Base-by-base conservation (phyloP, 2,113 vertebrate species). In the Scalopus aquaticus region DNA sequence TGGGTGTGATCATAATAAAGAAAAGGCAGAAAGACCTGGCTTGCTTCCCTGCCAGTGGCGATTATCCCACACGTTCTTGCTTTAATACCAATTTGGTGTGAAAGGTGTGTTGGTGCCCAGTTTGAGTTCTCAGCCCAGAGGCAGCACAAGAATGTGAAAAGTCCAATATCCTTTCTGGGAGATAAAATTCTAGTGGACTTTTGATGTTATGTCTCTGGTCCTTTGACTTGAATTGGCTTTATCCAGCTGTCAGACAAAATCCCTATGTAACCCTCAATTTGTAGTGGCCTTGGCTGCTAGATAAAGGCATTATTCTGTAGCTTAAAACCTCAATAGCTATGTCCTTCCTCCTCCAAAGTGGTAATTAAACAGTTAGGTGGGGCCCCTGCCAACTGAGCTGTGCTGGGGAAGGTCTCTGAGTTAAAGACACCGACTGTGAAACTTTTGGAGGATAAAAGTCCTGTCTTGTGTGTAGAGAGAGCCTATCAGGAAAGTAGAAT, bases 191-290 rank as follows among this genome's bases (percentile, higher is more conserved):
- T 11, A 78, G 67, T 49, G 60, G 39, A 44, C 13, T 69, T 79
- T 92, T 83, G 19, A 46, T 37, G 32, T 49, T 44, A 7, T 39
- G 30, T 62, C 54, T 62, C 54, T 73, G 37, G 67, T 91, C 19
- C 56, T 37, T 91, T 82, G 74, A 91, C 19, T 22, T 15, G 42
- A 81, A 67, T 85, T 82, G 76, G 72, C 56, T 86, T 79, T 82
- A 88, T 93, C 74, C 64, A 82, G 42, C 5, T 80, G 89, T 88
- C 73, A 90, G 74, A 89, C 49, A n/a, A 90, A 94, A 78, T 9
- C 60, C 92, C 39, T 39, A 1, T 35, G 60, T 37, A 90, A 62
- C 65, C 0, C 2, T 90, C 83, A 84, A 92, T 85, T 92, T 95
- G 89, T 56, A 44, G 70, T 70, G 70, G 88, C 76, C 65, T 77